These are phyloP conservation scores for Gambusia affinis DNA, from an alignment of 2,113 vertebrate species.

Conservation along the genomic window DNA sequence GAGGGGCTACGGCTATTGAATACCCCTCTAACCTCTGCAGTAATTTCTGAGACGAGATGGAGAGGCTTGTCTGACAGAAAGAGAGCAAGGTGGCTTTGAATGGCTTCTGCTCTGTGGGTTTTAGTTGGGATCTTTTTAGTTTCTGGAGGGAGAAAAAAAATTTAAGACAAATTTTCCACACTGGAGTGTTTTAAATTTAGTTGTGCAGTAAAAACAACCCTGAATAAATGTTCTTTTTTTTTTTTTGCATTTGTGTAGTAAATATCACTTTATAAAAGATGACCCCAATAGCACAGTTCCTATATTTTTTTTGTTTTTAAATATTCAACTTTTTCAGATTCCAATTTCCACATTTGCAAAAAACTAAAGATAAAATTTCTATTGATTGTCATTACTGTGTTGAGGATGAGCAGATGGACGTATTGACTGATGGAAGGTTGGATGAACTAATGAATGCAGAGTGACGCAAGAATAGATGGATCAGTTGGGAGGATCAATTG, in stretches of 20 bases:
- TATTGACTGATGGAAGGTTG: neutral
- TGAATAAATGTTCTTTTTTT: neutral
- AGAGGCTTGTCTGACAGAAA: conserved; percentile 44
- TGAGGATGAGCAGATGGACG: neutral
- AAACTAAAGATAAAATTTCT: neutral
- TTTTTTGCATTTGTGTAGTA: neutral
- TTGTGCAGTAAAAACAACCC: neutral
- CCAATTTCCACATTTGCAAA: neutral
- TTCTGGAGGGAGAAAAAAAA: neutral
- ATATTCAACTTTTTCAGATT: neutral
- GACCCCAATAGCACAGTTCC: neutral
- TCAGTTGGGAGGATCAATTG: neutral
- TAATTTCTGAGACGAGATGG: conserved; percentile 42
- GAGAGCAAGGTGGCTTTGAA: conserved; percentile 14
- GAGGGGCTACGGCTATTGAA: conserved; percentile 62
- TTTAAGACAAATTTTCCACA: neutral
- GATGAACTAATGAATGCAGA: too few relatives aligned
- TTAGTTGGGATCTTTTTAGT: neutral
- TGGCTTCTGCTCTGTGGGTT: conserved; percentile 4
- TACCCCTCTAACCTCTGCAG: conserved; percentile 61
- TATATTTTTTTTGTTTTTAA: neutral
- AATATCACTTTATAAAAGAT: neutral
- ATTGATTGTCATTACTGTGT: neutral
- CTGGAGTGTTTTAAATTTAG: neutral
- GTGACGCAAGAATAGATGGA: neutral